Evolutionary conservation across 2,888 invertebrate genomes (phyloP).

Genomic region (Bruchidius siliquastri): DNA sequence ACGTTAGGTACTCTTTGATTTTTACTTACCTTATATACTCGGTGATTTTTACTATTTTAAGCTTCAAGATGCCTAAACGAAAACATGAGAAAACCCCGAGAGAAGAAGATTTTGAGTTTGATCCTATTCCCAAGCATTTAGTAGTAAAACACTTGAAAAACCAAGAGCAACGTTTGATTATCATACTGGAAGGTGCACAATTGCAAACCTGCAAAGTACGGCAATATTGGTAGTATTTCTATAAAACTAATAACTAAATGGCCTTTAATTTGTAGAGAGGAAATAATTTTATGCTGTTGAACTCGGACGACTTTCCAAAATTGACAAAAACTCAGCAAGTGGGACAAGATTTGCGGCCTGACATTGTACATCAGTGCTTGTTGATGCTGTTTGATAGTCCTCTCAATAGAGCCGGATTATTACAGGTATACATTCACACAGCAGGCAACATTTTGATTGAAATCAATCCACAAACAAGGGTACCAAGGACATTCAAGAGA

Average conservation of each 20-base stretch:
- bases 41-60: too few relatives aligned
- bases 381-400: conserved; percentile 98
- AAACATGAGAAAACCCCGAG: conserved; percentile 47
- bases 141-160: conserved; percentile 73
- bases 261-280: conserved; percentile 60
- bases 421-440: conserved; percentile 94
- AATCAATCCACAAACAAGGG: conserved; percentile 94
- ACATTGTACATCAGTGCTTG: conserved; percentile 95
- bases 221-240: neutral
- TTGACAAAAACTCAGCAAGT: conserved; percentile 82
- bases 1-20: too few relatives aligned
- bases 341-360: conserved; percentile 80
- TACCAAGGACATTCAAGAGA: conserved; percentile 93
- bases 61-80: conserved; percentile 55
- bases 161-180: conserved; percentile 85
- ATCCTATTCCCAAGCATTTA: conserved; percentile 72
- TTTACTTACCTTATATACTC: too few relatives aligned
- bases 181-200: conserved; percentile 91
- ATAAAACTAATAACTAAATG: neutral
- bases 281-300: conserved; percentile 82
- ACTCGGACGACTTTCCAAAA: conserved; percentile 87
- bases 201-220: conserved; percentile 91
- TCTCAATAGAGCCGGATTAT: conserved; percentile 86
- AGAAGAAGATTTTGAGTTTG: conserved; percentile 70
- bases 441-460: conserved; percentile 90